Evolutionary conservation across 1,140 invertebrate genomes (phyloP), one percentile per base, ranked within the genome.

Genomic region (Drosophila sturtevanti): DNA sequence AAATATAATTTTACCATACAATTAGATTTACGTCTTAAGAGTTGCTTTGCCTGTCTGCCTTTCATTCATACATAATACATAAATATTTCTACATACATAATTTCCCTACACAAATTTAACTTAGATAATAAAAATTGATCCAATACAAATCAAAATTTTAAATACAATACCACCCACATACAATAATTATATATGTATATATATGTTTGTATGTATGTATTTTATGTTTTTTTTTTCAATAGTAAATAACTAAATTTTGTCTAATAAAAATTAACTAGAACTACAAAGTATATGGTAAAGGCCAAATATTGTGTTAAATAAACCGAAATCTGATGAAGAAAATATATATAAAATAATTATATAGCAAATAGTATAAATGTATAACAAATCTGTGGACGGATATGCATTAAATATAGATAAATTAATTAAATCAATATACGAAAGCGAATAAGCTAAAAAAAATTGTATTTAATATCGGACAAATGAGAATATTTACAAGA

Each of bases 11-110:
- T 61, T 76, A 76, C 73, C 82, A 87, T 86, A 89, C 68, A 87
- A 87, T 86, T 89, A 87, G 68, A 87, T 87, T 86, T 86, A 86
- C 82, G 82, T 86, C 84, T 86, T 86, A 77, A 79, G 73, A 82
- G 82, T 86, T 86, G 72, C 82, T 82, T 63, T 86, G 81, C 81
- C 79, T 86, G 82, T 84, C 69, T 87, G 78, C 79, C 70, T 76
- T 86, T 61, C 80, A 65, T 48, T 61, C 77, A 68, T 48, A 48
- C 41, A 48, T 37, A 37, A 37, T 38, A 38, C 37, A 48, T 48
- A 48, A 48, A 48, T 48, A 18, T 48, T 48, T 68, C 55, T 76
- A 77, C 66, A 77, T 77, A 77, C 73, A 77, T 58, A 64, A 70
- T 75, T 76, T 52, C 61, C 67, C 75, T 79, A 87, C 81, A 71